Conservation (phyloP, 2,797 vertebrate genomes). For the Acanthurus lineatus region DNA sequence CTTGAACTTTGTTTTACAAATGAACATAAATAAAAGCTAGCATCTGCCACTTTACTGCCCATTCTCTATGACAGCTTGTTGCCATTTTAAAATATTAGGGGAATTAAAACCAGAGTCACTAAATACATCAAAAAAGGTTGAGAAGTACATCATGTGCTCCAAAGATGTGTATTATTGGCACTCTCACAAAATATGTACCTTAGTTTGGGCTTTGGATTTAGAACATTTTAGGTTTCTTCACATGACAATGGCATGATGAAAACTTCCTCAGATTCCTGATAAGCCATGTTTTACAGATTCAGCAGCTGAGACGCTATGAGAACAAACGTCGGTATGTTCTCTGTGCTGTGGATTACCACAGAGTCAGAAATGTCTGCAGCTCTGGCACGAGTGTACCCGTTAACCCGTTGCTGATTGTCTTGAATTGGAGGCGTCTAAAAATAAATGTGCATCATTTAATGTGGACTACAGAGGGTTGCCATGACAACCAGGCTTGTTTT, state of each 20-base stretch:
- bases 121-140: not conserved
- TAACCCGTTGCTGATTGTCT: constrained; percentile 76
- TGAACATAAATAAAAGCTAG: not conserved
- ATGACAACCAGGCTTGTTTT: constrained; percentile 86
- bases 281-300: constrained; percentile 12
- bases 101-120: not conserved
- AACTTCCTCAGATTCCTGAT: constrained; percentile 21
- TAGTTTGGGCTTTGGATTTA: not conserved
- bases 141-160: not conserved
- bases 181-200: not conserved
- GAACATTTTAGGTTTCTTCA: constrained; percentile 5
- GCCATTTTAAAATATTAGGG: not conserved
- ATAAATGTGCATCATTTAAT: constrained; percentile 80
- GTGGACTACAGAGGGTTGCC: constrained; percentile 81
- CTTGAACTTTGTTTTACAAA: not conserved
- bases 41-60: not conserved
- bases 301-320: not conserved
- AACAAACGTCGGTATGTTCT: constrained; percentile 1
- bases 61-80: not conserved
- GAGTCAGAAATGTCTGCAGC: constrained; percentile 48
- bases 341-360: constrained; percentile 21
- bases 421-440: constrained; percentile 83
- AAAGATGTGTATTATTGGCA: not conserved
- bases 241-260: constrained; percentile 19
- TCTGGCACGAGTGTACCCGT: constrained; percentile 63